Base-by-base conservation (phyloP, 2,888 invertebrate genomes). In the Melanargia galathea region DNA sequence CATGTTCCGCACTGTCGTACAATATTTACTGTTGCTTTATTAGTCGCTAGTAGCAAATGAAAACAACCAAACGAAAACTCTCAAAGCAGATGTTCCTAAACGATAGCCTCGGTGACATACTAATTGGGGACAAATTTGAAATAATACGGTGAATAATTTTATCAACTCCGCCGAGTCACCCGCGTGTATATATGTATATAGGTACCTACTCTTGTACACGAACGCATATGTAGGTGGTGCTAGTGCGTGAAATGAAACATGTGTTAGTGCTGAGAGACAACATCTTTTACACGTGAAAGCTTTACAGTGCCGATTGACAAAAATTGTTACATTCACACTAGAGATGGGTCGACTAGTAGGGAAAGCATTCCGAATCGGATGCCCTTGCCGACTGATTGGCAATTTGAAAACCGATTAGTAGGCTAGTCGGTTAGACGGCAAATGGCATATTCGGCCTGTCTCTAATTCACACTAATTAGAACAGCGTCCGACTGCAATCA, bases 1-100 rank as follows among this genome's bases (percentile, higher is more conserved):
- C 80, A 78, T 90, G 90, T 90, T 86, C 82, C 87, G 87, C 84
- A 90, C 87, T 89, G 90, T 89, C 81, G 81, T 84, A 90, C 89
- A 90, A 87, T 87, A 89, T 90, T 86, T 84, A 89, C 82, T 80
- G 84, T 82, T 81, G 83, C 83, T 87, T 88, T 87, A 87, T 87
- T 87, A 86, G 81, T 79, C 33, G 49, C 49, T 49, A 80, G 79
- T 77, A 82, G 80, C 82, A 83, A 83, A 82, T 77, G 77, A 79
- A 78, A 82, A 51, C 51, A 81, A 80, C 79, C 80, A 74, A 75
- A 79, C 77, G 77, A 79, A 78, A 82, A 51, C 51, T 82, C 80
- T 75, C 75, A 73, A 80, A 86, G 82, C 83, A 83, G 74, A 75
- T 83, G 81, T 83, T 78, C 1, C 67, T 66, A 69, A 67, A 70